phyloP scores from a whole-genome alignment of 37 sponge, comb jelly and placozoan species.

The Hexactinellida sp. region DNA sequence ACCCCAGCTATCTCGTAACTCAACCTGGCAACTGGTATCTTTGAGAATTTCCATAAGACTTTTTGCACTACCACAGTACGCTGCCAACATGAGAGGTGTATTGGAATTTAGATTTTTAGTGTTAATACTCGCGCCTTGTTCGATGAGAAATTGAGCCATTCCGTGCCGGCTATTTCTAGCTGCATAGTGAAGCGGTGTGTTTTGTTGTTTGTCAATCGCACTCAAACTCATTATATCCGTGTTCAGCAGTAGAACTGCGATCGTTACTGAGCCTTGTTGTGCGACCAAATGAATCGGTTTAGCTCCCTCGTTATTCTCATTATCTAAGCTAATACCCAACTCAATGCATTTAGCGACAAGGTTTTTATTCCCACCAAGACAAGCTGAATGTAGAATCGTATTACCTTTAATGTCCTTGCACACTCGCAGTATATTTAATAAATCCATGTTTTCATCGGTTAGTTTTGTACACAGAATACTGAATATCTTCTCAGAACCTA shows the following conservation, averaged over 20 bases:
- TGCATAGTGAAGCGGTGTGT: not conserved
- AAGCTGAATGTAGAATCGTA: not conserved
- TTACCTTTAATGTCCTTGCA: not conserved
- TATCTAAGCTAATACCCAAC: not conserved
- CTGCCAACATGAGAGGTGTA: not conserved
- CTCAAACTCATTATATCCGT: not conserved
- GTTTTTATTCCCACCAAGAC: not conserved
- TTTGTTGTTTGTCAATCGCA: not conserved
- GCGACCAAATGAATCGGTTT: not conserved
- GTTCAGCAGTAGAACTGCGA: not conserved
- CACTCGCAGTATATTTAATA: not conserved
- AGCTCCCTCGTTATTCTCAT: not conserved
- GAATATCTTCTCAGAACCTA: not conserved
- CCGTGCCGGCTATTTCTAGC: not conserved
- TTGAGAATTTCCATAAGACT: not conserved
- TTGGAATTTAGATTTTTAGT: not conserved
- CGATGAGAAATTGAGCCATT: not conserved
- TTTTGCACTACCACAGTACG: not conserved
- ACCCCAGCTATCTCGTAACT: not conserved
- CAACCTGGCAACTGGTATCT: not conserved
- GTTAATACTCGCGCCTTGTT: not conserved
- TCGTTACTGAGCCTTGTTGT: not conserved
- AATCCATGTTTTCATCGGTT: not conserved
- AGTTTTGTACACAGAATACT: not conserved
- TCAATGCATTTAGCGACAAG: not conserved